Base-by-base conservation (phyloP, 23 tunicate species). In the Styela clava region DNA sequence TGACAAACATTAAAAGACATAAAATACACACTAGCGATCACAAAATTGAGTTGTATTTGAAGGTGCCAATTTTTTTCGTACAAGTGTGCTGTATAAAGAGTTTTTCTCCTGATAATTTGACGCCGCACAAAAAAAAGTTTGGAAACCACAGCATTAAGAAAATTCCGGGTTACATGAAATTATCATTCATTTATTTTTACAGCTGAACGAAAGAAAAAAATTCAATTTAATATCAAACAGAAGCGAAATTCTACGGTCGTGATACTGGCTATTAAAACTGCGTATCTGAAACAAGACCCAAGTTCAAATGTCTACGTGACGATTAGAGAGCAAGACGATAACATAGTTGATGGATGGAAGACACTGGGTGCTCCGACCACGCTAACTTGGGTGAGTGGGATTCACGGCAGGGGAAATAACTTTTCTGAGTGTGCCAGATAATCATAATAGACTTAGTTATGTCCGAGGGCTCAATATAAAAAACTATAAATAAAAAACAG, bases 221-320 rank as follows among this genome's bases (percentile, higher is more conserved):
- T 67, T 1, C 31, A 25, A 29, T 67, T 67, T 24, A 27, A 24
- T 18, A 12, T 67, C 16, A n/a, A 67, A 67, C 71, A 67, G 31
- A 29, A 67, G 16, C 31, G 71, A 0, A 67, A 67, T 22, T 27
- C 71, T 12, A 67, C 71, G 16, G 71, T 67, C n/a, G 71, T 67
- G 30, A 24, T 67, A 18, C 31, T 67, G 71, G 22, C 31, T n/a
- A 67, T 24, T n/a, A 67, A 67, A 22, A 67, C 71, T 18, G 71
- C 71, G 19, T 67, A 67, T 0, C 22, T 67, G 71, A 67, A 67
- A 67, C 71, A 67, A 67, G 31, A 29, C 12, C 71, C 71, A 16
- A 29, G 24, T 67, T 1, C 71, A 18, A 67, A 67, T 0, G 71
- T 67, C 22, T 25, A 67, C 2, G 31, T 67, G n/a, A 29, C 31